Base-by-base conservation (phyloP, 2,113 vertebrate genomes). In the Takifugu flavidus region DNA sequence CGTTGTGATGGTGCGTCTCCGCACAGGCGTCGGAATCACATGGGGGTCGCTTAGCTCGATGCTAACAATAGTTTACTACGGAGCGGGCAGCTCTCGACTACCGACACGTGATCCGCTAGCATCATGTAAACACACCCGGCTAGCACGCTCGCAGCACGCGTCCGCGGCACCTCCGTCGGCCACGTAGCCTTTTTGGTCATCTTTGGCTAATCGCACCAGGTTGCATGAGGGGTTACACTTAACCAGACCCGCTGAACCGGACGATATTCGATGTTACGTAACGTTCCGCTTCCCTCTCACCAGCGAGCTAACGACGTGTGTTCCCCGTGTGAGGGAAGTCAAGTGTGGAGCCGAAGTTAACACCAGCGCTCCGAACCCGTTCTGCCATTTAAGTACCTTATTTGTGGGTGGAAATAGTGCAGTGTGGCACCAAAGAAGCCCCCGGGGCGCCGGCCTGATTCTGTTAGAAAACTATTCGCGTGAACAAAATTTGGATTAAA, bases 111-210 rank as follows among this genome's bases (percentile, higher is more conserved):
- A 85, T 70, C 13, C 56, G 71, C 49, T 78, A 75, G 65, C 84
- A 66, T 51, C 78, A 84, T 79, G 87, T 87, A 89, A 89, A 87
- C 85, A 89, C 53, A 59, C 2, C 43, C 53, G 49, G 77, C 68
- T 81, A 82, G 53, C 42, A 2, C 1, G 68, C 63, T 49, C 56
- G 28, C 67, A 59, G 27, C 39, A 4, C 5, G 72, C 74, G 14
- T 34, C 28, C 4, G 15, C 26, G 70, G 71, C 67, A 58, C 31
- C 11, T 13, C 6, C 1, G 13, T 13, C 5, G 2, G 11, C 46
- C 1, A 4, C 20, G 7, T 39, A 39, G 34, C 8, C 7, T 39
- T 39, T 39, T 10, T 2, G 34, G 2, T 10, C 34, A 39, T 6
- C 34, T 10, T 39, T 39, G 7, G 34, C 34, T 11, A 39, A 39